phyloP scores from a whole-genome alignment of 2,888 invertebrate genomes.

The Autographa pulchrina region DNA sequence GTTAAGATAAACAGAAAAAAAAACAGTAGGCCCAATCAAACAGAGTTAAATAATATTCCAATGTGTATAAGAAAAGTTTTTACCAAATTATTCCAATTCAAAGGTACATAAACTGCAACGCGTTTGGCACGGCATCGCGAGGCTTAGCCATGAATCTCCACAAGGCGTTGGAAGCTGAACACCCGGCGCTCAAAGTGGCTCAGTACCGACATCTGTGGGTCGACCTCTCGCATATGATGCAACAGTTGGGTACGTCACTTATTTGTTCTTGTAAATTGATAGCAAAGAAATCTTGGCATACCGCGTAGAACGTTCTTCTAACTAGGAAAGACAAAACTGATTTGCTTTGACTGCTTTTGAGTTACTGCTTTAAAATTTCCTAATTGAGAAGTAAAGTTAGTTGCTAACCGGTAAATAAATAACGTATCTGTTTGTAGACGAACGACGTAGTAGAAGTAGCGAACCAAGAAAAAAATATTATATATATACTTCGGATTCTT shows the following conservation, averaged over 20 bases:
- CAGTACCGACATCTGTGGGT: constrained; percentile 93
- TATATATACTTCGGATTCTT: too few species aligned
- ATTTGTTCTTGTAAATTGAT: constrained; percentile 1
- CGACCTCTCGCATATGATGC: constrained; percentile 94
- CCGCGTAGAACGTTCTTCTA: neutral
- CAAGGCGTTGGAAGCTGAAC: constrained; percentile 90
- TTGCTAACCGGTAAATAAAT: too few species aligned
- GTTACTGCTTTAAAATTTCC: neutral
- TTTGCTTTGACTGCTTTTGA: neutral
- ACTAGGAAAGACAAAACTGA: too few species aligned
- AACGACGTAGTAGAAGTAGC: too few species aligned
- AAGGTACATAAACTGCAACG: constrained; percentile 91
- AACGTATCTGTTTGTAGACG: too few species aligned
- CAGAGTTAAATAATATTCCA: too few species aligned
- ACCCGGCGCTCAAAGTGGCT: constrained; percentile 91
- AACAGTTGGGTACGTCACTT: constrained; percentile 89
- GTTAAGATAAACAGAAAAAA: too few species aligned
- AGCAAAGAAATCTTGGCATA: neutral
- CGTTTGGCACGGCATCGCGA: constrained; percentile 91
- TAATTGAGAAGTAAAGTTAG: too few species aligned
- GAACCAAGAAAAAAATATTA: too few species aligned
- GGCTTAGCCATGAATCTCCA: constrained; percentile 91
- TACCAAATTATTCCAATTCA: constrained; percentile 5
- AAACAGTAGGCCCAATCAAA: too few species aligned
- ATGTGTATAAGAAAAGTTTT: too few species aligned